Base-by-base conservation (phyloP, 1,140 invertebrate genomes). In the Lutraria rhynchaena region DNA sequence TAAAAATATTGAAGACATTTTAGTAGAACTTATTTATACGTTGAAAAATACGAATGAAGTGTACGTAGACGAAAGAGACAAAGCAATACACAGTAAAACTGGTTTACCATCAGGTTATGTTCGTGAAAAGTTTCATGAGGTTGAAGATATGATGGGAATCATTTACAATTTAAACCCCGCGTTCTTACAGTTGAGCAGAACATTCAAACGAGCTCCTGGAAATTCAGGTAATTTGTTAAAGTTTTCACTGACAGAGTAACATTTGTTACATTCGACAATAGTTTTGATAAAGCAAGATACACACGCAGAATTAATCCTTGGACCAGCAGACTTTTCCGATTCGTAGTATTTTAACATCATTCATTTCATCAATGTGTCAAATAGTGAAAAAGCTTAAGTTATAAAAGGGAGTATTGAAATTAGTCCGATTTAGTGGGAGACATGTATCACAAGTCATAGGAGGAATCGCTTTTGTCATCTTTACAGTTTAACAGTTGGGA, bases 1-100 rank as follows among this genome's bases (percentile, higher is more conserved):
- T 67, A 22, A 19, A 29, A 67, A 71, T 57, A 55, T 71, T 3
- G 51, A 71, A 29, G 35, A 55, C 22, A 55, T 71, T 37, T 35
- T 71, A 35, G 33, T 55, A 4, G 53, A 71, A 57, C 53, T 55
- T 1, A 24, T 71, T 19, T 55, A 55, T 35, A 22, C 17, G n/a
- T 17, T 71, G 53, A 55, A 55, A 55, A 19, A 22, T 29, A 5
- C 22, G 13, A 35, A 55, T 4, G 19, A 57, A 3, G 13, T 5
- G 29, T 24, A 37, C 11, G 17, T 0, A 11, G 49, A 37, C 9
- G 13, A 9, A 33, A 22, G 31, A n/a, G 19, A 71, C 22, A 11
- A 3, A 13, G 4, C 35, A 9, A n/a, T 17, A 11, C 0, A 24
- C 19, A 35, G 35, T 24, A 71, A 57, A 4, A n/a, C 3, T 4